Evolutionary conservation across 2,797 vertebrate genomes (phyloP).

Genomic region (Hoplostethus atlanticus): DNA sequence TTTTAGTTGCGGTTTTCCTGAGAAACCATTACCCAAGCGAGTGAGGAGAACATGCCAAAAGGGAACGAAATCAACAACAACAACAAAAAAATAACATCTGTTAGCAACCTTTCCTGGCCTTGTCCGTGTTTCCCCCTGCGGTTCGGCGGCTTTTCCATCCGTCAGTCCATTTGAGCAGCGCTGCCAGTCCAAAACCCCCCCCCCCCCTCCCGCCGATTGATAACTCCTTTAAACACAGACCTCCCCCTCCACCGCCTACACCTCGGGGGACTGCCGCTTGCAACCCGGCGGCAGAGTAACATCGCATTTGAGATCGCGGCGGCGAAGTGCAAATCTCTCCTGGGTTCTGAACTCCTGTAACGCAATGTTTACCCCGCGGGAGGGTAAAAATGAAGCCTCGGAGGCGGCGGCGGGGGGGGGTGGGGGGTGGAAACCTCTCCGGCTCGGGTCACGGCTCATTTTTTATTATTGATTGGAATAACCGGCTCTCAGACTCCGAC

Average conservation of each 20-base stretch:
- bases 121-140: slow-evolving; percentile 7
- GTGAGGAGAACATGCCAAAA: slow-evolving; percentile 30
- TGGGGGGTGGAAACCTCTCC: slow-evolving; percentile 56
- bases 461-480: slow-evolving; percentile 78
- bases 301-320: slow-evolving; percentile 36
- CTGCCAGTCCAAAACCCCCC: slow-evolving; percentile 3
- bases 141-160: slow-evolving; percentile 10
- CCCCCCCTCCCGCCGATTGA: no score
- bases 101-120: slow-evolving; percentile 20
- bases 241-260: not conserved
- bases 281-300: slow-evolving; percentile 13
- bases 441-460: slow-evolving; percentile 70
- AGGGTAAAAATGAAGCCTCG: not conserved
- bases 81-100: slow-evolving; percentile 13
- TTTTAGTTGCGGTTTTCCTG: slow-evolving; percentile 29
- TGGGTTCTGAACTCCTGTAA: slow-evolving; percentile 22
- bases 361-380: slow-evolving; percentile 23
- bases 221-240: no score
- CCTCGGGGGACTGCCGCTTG: not conserved
- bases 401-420: no score
- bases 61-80: slow-evolving; percentile 17
- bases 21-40: slow-evolving; percentile 29
- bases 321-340: slow-evolving; percentile 14
- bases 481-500: slow-evolving; percentile 72
- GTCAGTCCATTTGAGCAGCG: slow-evolving; percentile 2